Percentiles rank a stretch among this genome's conserved stretches.
phyloP scores from a whole-genome alignment of 2,113 vertebrate genomes.

The Sminthopsis crassicaudata region DNA sequence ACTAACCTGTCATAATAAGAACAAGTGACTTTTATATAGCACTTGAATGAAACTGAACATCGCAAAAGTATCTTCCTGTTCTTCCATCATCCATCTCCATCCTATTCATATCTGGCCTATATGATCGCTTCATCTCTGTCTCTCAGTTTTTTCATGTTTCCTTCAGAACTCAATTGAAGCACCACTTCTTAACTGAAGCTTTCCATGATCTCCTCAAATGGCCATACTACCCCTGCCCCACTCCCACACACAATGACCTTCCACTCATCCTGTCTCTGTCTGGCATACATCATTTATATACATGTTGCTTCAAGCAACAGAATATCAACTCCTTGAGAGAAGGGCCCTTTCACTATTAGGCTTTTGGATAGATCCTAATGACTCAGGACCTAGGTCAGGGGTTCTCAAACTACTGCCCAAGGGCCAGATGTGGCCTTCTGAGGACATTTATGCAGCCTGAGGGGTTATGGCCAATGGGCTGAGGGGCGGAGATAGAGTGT shows the following conservation, averaged over 20 bases:
- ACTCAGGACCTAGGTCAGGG: no score
- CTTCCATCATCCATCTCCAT: not conserved
- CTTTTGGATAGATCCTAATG: not conserved
- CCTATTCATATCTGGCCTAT: not conserved
- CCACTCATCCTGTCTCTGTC: not conserved
- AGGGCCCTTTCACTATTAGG: not conserved
- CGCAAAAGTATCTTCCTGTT: not conserved
- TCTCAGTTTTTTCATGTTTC: not conserved
- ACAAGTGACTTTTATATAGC: not conserved
- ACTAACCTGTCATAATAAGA: not conserved
- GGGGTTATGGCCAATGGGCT: no score
- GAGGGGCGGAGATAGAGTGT: no score
- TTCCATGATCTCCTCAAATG: not conserved
- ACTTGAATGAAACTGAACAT: not conserved
- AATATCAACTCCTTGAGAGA: not conserved
- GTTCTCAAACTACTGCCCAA: no score
- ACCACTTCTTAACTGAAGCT: not conserved
- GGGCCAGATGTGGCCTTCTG: no score
- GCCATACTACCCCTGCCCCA: not conserved
- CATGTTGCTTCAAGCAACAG: no score
- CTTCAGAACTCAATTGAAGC: not conserved
- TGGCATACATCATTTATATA: not conserved
- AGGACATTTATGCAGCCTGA: no score
- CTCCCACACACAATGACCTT: not conserved
- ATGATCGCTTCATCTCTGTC: not conserved